phyloP scores from a whole-genome alignment of 2,888 invertebrate genomes.

The Bruchidius siliquastri region DNA sequence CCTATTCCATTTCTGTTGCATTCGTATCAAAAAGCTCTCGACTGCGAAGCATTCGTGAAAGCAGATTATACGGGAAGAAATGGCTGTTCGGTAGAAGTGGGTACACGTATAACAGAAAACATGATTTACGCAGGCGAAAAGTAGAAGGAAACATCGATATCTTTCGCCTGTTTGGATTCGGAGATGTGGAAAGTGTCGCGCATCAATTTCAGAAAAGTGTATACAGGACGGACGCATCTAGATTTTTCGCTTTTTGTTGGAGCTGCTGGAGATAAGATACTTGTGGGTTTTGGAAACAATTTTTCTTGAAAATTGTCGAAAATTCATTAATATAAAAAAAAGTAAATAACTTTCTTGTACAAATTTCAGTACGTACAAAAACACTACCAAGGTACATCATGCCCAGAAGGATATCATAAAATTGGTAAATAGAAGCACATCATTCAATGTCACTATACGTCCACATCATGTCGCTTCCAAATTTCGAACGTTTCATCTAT shows the following conservation, averaged over 20 bases:
- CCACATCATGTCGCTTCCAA: no score
- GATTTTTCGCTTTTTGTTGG: neutral
- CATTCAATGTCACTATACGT: no score
- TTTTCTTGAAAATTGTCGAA: no score
- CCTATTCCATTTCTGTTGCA: neutral
- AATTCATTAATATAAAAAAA: no score
- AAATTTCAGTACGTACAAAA: no score
- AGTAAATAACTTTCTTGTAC: no score
- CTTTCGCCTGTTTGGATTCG: neutral
- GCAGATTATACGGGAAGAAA: neutral
- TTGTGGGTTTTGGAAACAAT: no score
- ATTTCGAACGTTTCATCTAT: no score
- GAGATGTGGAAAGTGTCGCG: neutral
- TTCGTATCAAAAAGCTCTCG: neutral
- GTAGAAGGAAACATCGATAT: neutral
- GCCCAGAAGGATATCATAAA: no score
- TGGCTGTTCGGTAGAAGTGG: neutral
- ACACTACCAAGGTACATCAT: no score
- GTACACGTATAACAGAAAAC: neutral
- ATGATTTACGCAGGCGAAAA: neutral
- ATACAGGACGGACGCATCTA: neutral
- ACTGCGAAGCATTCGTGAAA: neutral
- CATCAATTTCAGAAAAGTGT: neutral
- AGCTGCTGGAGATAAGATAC: no score
- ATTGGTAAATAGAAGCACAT: no score